These are phyloP conservation scores for Notocelia uddmanniana DNA, from an alignment of 2,888 invertebrate species.

Conservation along the genomic window DNA sequence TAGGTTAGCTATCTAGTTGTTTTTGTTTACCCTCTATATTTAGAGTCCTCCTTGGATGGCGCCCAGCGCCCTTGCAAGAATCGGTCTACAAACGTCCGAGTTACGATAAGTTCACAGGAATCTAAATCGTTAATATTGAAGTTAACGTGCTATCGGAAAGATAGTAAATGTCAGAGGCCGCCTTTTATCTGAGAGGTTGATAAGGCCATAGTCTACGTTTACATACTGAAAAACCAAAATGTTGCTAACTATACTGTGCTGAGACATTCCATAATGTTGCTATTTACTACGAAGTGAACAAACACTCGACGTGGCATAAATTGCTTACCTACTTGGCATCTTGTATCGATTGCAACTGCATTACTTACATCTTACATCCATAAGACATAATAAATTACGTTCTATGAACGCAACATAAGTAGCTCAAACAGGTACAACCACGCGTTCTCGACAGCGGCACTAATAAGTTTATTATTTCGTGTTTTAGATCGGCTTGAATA, in stretches of 20 bases:
- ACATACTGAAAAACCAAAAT: neutral
- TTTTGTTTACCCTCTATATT: constrained; percentile 42
- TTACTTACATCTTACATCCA: neutral
- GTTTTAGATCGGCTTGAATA: no score
- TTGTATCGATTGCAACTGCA: neutral
- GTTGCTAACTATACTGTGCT: no score
- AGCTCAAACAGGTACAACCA: neutral
- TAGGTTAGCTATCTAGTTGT: constrained; percentile 4
- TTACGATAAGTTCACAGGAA: constrained; percentile 52
- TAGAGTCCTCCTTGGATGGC: constrained; percentile 35
- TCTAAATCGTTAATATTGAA: neutral
- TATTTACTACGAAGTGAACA: no score
- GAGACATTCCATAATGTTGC: no score
- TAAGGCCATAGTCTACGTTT: neutral
- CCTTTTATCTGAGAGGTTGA: constrained; percentile 15
- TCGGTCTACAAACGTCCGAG: constrained; percentile 2
- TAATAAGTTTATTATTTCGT: no score
- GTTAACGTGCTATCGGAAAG: constrained; percentile 4
- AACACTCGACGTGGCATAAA: neutral
- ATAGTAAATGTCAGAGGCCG: constrained; percentile 21
- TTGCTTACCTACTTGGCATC: neutral
- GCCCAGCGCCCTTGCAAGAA: constrained; percentile 41
- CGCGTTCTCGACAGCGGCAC: neutral
- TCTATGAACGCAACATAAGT: neutral
- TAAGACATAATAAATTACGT: no score